phyloP scores from a whole-genome alignment of 2,888 invertebrate species.

The Agrotis ipsilon region DNA sequence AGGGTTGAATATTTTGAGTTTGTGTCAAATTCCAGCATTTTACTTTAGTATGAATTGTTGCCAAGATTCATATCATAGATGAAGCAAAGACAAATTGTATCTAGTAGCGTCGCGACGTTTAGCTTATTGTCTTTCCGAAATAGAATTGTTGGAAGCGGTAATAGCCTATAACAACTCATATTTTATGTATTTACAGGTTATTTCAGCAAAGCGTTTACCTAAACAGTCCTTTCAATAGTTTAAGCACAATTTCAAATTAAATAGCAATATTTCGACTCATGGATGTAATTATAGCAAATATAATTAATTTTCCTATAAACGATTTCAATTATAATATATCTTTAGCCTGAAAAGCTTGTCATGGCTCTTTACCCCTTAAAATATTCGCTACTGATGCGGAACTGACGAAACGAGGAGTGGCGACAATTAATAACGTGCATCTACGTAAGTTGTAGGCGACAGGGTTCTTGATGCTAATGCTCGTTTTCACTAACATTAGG shows the following conservation, averaged over 20 bases:
- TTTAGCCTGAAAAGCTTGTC: slow-evolving; percentile 4
- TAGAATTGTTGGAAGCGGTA: background rate
- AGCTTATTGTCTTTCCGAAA: background rate
- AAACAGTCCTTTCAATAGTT: background rate
- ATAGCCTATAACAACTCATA: background rate
- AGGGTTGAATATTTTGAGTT: slow-evolving; percentile 17
- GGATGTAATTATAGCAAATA: background rate
- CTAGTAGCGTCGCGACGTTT: background rate
- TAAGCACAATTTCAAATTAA: background rate
- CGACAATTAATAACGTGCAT: slow-evolving; percentile 62
- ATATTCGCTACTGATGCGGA: slow-evolving; percentile 7
- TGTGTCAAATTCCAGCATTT: slow-evolving; percentile 20
- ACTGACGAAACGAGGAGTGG: slow-evolving; percentile 18
- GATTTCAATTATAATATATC: slow-evolving; percentile 2
- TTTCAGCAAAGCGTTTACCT: background rate
- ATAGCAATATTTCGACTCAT: background rate
- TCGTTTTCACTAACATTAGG: background rate
- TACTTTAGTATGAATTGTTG: slow-evolving; percentile 10
- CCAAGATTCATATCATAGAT: slow-evolving; percentile 21
- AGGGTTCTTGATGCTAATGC: slow-evolving; percentile 49
- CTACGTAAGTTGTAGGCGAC: slow-evolving; percentile 50
- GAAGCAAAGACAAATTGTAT: slow-evolving; percentile 12
- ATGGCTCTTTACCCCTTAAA: background rate
- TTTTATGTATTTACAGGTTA: background rate
- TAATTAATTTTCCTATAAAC: slow-evolving; percentile 1